A percentile compares a stretch with the other conserved stretches of the same genome.
These are phyloP conservation scores for Troilus luridus DNA, from an alignment of 2,888 invertebrate species.

Conservation along the genomic window DNA sequence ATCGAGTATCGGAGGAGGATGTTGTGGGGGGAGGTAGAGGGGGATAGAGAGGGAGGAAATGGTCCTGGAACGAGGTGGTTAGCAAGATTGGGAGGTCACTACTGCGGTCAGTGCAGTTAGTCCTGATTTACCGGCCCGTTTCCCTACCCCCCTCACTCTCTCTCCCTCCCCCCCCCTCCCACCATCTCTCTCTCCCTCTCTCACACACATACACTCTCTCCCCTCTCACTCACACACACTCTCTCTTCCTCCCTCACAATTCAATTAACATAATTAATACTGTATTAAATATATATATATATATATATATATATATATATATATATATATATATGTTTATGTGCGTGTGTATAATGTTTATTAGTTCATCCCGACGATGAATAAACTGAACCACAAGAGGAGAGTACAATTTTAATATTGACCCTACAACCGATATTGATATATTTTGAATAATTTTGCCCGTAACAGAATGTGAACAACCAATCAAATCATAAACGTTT, in stretches of 20 bases:
- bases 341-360: no score
- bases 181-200: not conserved
- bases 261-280: not conserved
- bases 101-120: conserved; percentile 30
- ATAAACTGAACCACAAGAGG: not conserved
- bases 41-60: not conserved
- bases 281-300: no score
- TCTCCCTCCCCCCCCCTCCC: not conserved
- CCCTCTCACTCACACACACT: not conserved
- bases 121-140: not conserved
- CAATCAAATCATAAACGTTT: not conserved
- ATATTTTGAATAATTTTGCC: not conserved
- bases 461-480: no score
- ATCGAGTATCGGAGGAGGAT: conserved; percentile 29
- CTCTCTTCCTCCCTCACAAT: not conserved
- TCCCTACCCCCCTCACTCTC: not conserved
- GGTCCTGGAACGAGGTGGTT: not conserved
- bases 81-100: not conserved
- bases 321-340: no score
- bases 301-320: no score
- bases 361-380: not conserved
- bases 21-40: not conserved
- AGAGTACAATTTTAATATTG: not conserved
- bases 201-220: not conserved
- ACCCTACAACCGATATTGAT: not conserved